A percentile compares a stretch with the other conserved stretches of the same genome.
These are phyloP conservation scores for Bombus turneri DNA, from an alignment of 1,140 invertebrate species.

Conservation along the genomic window DNA sequence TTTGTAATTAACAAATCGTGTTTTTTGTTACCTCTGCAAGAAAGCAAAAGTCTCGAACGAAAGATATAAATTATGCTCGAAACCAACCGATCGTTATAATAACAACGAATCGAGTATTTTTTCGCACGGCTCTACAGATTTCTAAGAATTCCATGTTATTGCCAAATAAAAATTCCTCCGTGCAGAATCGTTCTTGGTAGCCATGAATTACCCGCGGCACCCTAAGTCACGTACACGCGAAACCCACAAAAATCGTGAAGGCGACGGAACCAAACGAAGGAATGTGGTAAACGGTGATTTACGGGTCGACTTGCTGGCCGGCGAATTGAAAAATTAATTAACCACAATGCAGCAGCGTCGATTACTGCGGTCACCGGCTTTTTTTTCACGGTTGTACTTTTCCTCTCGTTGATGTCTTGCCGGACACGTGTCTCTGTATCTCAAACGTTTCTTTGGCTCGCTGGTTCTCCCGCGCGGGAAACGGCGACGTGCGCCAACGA, in stretches of 20 bases:
- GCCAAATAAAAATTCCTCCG: not conserved
- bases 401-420: not conserved
- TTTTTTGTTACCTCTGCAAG: too few species aligned
- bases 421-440: constrained; percentile 1
- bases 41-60: too few species aligned
- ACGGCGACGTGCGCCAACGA: constrained; percentile 21
- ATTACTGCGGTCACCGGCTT: constrained; percentile 12
- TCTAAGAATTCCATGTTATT: not conserved
- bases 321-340: constrained; percentile 42
- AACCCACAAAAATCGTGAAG: not conserved
- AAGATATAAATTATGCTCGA: too few species aligned
- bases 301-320: constrained; percentile 10
- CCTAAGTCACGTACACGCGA: not conserved
- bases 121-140: not conserved
- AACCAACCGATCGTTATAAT: not conserved
- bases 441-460: not conserved
- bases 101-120: not conserved
- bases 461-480: not conserved
- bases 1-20: too few species aligned
- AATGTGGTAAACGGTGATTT: constrained; percentile 32
- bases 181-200: not conserved
- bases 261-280: not conserved
- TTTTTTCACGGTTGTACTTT: not conserved
- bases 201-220: not conserved
- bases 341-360: not conserved